Percentiles rank a stretch among this genome's conserved stretches.
Conservation (phyloP, 2,797 vertebrate genomes). For the Cygnus olor region DNA sequence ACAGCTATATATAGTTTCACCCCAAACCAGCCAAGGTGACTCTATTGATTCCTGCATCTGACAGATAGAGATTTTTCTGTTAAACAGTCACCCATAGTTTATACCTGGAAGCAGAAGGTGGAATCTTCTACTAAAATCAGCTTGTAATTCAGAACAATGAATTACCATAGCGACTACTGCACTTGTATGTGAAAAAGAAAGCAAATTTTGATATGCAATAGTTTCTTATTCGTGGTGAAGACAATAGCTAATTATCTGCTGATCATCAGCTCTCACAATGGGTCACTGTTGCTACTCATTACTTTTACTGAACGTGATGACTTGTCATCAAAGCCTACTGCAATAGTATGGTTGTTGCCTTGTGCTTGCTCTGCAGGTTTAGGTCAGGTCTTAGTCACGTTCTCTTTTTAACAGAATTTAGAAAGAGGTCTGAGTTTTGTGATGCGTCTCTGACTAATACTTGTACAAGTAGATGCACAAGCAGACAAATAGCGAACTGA, state of each 20-base stretch:
- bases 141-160: not conserved
- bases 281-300: constrained; percentile 27
- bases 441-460: constrained; percentile 20
- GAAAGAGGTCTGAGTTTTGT: constrained; percentile 24
- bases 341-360: constrained; percentile 5
- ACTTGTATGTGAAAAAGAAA: not conserved
- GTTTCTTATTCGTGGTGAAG: not conserved
- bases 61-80: not conserved
- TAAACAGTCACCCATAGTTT: not conserved
- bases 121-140: not conserved
- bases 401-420: constrained; percentile 28
- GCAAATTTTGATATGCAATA: not conserved
- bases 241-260: constrained; percentile 41
- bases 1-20: not conserved
- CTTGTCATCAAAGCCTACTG: constrained; percentile 46
- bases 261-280: not conserved
- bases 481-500: not conserved
- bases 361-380: constrained; percentile 15
- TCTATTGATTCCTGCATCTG: not conserved
- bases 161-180: not conserved
- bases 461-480: not conserved
- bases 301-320: constrained; percentile 44
- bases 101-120: not conserved
- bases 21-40: not conserved
- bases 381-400: constrained; percentile 32